These are phyloP conservation scores for Solea senegalensis DNA, from an alignment of 2,113 vertebrate genomes.

Conservation along the genomic window DNA sequence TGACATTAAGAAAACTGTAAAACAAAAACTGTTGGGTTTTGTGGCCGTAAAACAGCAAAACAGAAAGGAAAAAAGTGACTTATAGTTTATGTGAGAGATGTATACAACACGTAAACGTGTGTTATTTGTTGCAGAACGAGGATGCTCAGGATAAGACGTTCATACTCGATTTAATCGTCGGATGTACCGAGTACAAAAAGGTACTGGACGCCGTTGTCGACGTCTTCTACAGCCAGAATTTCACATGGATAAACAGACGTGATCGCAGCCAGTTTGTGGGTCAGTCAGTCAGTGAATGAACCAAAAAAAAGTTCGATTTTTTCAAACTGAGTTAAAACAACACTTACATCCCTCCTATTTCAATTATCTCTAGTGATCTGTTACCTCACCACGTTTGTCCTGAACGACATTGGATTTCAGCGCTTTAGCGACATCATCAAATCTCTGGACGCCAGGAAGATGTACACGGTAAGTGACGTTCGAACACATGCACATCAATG, in stretches of 20 bases:
- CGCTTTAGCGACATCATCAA: constrained; percentile 84
- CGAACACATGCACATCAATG: neutral
- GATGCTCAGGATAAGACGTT: constrained; percentile 78
- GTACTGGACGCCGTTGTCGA: constrained; percentile 85
- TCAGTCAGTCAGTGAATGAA: constrained; percentile 84
- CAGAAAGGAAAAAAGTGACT: no score
- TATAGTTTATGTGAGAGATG: no score
- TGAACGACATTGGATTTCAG: constrained; percentile 86
- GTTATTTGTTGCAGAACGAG: constrained; percentile 57
- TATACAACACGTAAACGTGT: no score
- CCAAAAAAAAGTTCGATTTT: neutral
- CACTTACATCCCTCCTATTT: constrained; percentile 1
- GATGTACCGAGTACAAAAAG: constrained; percentile 85
- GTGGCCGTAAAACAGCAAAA: no score
- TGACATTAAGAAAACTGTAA: no score
- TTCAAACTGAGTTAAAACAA: neutral
- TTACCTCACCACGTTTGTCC: constrained; percentile 87
- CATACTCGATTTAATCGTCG: constrained; percentile 83
- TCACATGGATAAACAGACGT: constrained; percentile 70
- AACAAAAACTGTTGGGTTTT: no score
- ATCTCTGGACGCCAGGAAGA: constrained; percentile 84
- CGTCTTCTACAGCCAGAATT: constrained; percentile 83
- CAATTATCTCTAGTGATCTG: constrained; percentile 84
- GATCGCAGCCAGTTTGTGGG: constrained; percentile 85
- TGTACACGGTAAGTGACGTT: constrained; percentile 81